A percentile compares a stretch with the other conserved stretches of the same genome.
These are phyloP conservation scores for Lepisosteus oculatus DNA, from an alignment of 2,113 vertebrate genomes.

Conservation along the genomic window DNA sequence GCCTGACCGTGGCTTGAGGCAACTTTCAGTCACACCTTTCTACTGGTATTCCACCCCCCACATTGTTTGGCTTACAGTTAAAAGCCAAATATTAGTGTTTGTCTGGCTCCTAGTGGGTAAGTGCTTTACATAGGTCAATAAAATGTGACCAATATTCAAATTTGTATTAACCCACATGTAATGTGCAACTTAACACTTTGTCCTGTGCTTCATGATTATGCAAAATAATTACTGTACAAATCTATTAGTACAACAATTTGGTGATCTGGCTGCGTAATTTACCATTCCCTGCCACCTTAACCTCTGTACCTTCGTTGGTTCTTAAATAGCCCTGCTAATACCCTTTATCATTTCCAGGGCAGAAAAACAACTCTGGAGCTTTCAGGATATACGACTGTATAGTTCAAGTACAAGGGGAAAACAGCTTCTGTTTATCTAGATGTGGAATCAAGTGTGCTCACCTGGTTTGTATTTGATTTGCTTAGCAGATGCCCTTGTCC, in stretches of 20 bases:
- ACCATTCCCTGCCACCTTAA: conserved; percentile 32
- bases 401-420: too few relatives aligned
- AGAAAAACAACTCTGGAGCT: conserved; percentile 34
- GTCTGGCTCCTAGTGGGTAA: too few relatives aligned
- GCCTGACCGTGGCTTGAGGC: too few relatives aligned
- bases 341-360: conserved; percentile 47
- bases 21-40: too few relatives aligned
- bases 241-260: conserved; percentile 55
- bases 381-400: conserved; percentile 20
- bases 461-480: too few relatives aligned
- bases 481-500: too few relatives aligned
- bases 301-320: conserved; percentile 23
- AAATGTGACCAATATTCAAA: background rate
- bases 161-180: background rate
- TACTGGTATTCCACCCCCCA: too few relatives aligned
- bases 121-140: too few relatives aligned
- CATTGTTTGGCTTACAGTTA: too few relatives aligned
- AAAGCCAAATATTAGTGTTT: too few relatives aligned
- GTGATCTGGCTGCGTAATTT: conserved; percentile 60
- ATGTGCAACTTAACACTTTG: background rate
- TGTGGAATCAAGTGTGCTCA: too few relatives aligned
- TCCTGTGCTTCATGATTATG: background rate
- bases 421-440: too few relatives aligned
- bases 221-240: conserved; percentile 1
- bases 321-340: conserved; percentile 3